Conservation (phyloP, 1,140 invertebrate species). For the Cydia splendana region DNA sequence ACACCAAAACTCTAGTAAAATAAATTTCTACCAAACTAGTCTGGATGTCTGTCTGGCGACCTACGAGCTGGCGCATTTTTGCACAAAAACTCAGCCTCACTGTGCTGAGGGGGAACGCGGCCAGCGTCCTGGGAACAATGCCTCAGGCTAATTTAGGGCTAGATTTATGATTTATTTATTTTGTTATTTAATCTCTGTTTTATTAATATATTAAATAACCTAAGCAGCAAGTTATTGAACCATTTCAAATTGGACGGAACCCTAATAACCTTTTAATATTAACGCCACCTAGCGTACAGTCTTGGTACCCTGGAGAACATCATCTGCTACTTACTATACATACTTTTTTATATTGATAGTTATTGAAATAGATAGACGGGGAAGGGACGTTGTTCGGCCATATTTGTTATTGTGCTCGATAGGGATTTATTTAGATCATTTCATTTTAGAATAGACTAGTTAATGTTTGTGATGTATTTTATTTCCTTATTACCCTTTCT, state of each 20-base stretch:
- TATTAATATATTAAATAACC: no score
- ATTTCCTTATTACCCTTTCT: constrained; percentile 52
- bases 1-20: no score
- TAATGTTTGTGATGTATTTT: constrained; percentile 72
- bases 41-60: no score
- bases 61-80: no score
- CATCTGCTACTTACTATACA: constrained; percentile 31
- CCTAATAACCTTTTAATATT: not conserved
- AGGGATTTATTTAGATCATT: constrained; percentile 70
- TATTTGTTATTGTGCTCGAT: constrained; percentile 79
- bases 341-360: constrained; percentile 32
- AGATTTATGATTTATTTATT: no score
- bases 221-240: not conserved
- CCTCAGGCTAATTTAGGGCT: no score
- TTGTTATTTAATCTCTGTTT: no score
- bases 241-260: not conserved
- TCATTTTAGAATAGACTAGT: constrained; percentile 59
- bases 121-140: no score
- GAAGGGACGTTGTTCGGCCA: constrained; percentile 71
- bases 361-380: constrained; percentile 38
- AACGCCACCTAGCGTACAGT: not conserved
- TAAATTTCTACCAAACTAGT: no score
- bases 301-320: not conserved
- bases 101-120: no score
- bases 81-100: no score